These are phyloP conservation scores for Polietes domitor DNA, from an alignment of 2,888 invertebrate genomes.

Conservation along the genomic window DNA sequence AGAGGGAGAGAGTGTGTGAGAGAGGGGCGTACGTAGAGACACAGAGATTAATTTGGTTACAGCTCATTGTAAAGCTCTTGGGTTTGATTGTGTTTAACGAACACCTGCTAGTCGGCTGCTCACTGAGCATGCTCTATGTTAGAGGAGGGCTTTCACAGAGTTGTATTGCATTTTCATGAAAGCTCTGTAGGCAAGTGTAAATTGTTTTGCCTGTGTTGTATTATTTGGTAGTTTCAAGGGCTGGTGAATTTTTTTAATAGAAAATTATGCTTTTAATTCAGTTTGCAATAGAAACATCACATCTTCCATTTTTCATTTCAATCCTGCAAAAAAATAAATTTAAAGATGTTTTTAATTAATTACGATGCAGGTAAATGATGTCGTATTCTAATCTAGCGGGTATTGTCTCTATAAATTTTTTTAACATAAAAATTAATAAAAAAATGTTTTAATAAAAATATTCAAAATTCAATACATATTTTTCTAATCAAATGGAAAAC, in stretches of 20 bases:
- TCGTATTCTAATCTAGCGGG: too few relatives aligned
- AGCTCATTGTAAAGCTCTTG: not conserved
- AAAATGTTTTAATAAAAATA: too few relatives aligned
- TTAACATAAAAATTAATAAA: too few relatives aligned
- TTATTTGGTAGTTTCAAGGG: not conserved
- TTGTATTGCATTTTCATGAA: not conserved
- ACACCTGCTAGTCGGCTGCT: constrained; percentile 11
- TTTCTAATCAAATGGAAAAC: too few relatives aligned
- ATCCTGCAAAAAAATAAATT: too few relatives aligned
- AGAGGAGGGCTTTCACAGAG: not conserved
- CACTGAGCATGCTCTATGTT: constrained; percentile 1
- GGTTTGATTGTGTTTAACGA: not conserved
- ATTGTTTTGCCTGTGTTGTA: not conserved
- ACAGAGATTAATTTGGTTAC: not conserved
- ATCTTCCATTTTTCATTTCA: too few relatives aligned
- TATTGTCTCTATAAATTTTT: too few relatives aligned
- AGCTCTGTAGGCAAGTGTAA: not conserved
- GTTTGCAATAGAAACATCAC: too few relatives aligned
- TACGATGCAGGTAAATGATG: too few relatives aligned
- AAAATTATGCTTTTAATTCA: too few relatives aligned
- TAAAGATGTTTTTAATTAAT: too few relatives aligned
- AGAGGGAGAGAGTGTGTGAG: not conserved
- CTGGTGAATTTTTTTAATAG: not conserved
- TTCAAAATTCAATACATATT: too few relatives aligned
- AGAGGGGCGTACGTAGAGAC: not conserved